Evolutionary conservation across 2,888 invertebrate species (phyloP), one percentile per base, ranked within the genome.

Genomic region (Bugulina stolonifera): DNA sequence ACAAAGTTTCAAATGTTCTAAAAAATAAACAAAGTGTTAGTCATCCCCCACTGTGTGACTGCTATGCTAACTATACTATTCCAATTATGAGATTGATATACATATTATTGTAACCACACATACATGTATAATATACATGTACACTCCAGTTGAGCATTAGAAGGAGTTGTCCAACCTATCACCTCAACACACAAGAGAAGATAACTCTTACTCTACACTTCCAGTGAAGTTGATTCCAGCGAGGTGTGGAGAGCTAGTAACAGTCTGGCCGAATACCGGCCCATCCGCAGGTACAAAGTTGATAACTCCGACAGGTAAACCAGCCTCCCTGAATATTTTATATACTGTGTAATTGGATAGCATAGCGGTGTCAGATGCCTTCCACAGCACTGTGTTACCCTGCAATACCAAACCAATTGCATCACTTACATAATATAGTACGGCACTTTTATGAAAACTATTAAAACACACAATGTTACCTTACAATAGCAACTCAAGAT

Each of bases 171-270:
- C n/a, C n/a, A n/a, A n/a, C n/a, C n/a, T n/a, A n/a, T n/a, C n/a
- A n/a, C n/a, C n/a, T n/a, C 54, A 22, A 54, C 54, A 54, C 18
- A 54, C 54, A 54, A n/a, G 18, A 54, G 52, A 84, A n/a, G n/a
- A n/a, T n/a, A n/a, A n/a, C n/a, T n/a, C 88, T 87, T 87, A 91
- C 89, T 93, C 93, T 71, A 96, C 95, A 74, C 96, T 97, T 75
- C 99, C 99, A 25, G 99, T 99, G 85, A 99, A 99, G 86, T 99
- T 99, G 77, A 99, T 90, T 3, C 94, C 98, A 22, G 95, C 91
- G 69, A 99, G 87, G 81, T 93, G 86, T 0, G 91, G 91, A 0
- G 93, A 93, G 0, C 89, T 84, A 1, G 95, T 94, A 73, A 98
- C 91, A 0, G 90, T 89, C 80, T 93, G 90, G 0, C 99, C 99